These are phyloP conservation scores for Phaethornis superciliosus DNA, from an alignment of 2,113 vertebrate species.

Conservation along the genomic window DNA sequence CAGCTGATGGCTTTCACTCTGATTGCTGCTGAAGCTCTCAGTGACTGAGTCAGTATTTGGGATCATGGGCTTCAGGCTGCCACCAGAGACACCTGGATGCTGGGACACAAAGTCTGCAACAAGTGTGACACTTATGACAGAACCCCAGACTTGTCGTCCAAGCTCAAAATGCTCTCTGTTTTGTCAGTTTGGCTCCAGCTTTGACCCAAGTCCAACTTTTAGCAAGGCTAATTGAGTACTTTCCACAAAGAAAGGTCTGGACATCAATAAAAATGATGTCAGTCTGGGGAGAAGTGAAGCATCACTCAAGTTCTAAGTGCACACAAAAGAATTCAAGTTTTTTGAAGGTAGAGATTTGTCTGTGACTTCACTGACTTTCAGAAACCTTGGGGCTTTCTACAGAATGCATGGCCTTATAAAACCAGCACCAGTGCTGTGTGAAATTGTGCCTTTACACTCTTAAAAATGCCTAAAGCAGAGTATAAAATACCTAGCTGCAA, in stretches of 20 bases:
- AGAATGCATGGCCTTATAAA: background rate
- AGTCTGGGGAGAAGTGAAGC: background rate
- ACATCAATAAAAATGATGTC: background rate
- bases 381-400: background rate
- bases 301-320: background rate
- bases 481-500: background rate
- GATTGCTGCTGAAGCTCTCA: background rate
- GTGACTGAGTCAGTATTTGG: background rate
- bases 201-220: background rate
- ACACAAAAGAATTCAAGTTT: background rate
- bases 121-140: background rate
- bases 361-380: background rate
- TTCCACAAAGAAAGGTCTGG: background rate
- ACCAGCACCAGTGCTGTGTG: background rate
- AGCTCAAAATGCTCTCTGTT: background rate
- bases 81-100: background rate
- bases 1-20: background rate
- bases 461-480: background rate
- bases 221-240: background rate
- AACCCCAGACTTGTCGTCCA: background rate
- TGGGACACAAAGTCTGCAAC: background rate
- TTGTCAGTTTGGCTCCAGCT: background rate
- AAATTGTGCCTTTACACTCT: background rate
- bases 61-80: background rate
- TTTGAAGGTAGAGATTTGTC: background rate